phyloP scores from a whole-genome alignment of 2,113 vertebrate genomes.

The Solea senegalensis region DNA sequence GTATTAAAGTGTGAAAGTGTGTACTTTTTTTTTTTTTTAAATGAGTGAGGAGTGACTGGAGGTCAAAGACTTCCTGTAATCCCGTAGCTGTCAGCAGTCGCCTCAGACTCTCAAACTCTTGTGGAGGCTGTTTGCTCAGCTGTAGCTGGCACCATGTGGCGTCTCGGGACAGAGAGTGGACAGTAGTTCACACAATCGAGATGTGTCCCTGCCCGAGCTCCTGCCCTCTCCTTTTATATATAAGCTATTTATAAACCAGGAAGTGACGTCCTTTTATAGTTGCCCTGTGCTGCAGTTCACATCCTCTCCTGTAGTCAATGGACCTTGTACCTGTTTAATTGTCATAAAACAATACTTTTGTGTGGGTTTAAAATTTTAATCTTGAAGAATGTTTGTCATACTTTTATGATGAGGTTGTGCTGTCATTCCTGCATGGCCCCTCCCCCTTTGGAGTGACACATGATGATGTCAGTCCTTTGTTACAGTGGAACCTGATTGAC shows the following conservation, averaged over 20 bases:
- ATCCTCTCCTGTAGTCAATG: background rate
- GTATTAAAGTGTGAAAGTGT: too few species aligned
- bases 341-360: too few species aligned
- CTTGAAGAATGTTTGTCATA: background rate
- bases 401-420: background rate
- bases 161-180: background rate
- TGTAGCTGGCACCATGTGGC: slow-evolving; percentile 24
- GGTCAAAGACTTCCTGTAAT: too few species aligned
- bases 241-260: slow-evolving; percentile 40
- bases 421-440: slow-evolving; percentile 11
- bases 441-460: slow-evolving; percentile 6
- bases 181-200: slow-evolving; percentile 2
- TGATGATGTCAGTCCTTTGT: slow-evolving; percentile 9
- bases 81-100: slow-evolving; percentile 8
- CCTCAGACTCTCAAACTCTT: background rate
- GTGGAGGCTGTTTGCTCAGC: slow-evolving; percentile 65
- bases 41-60: too few species aligned
- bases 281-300: background rate
- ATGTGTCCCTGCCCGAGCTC: background rate
- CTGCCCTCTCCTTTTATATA: background rate
- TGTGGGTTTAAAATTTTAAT: too few species aligned
- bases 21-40: too few species aligned
- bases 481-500: slow-evolving; percentile 51
- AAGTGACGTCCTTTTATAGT: slow-evolving; percentile 27
- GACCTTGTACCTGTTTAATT: background rate